These are phyloP conservation scores for Hypomecis punctinalis DNA, from an alignment of 2,888 invertebrate genomes.

Conservation along the genomic window DNA sequence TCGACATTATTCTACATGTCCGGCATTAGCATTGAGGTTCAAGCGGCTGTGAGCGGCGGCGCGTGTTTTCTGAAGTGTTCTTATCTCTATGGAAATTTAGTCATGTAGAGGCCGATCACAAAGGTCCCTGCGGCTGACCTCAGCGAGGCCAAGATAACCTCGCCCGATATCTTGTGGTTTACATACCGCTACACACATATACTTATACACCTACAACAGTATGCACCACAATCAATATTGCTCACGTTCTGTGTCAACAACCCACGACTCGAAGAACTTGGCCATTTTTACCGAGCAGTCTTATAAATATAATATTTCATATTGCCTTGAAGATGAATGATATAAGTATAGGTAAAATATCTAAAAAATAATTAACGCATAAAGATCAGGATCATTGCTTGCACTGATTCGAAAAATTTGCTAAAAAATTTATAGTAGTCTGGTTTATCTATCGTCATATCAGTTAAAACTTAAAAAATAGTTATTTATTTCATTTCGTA, in stretches of 20 bases:
- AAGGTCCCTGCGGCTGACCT: conserved; percentile 47
- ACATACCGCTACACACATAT: conserved; percentile 35
- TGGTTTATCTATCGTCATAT: too few species aligned
- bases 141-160: conserved; percentile 47
- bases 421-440: too few species aligned
- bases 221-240: conserved; percentile 36
- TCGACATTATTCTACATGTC: conserved; percentile 60
- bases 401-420: too few species aligned
- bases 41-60: conserved; percentile 35
- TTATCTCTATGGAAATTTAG: conserved; percentile 41
- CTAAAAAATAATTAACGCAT: too few species aligned
- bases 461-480: too few species aligned
- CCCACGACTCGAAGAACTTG: too few species aligned
- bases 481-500: too few species aligned
- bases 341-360: too few species aligned
- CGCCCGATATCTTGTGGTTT: conserved; percentile 50
- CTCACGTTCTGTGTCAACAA: conserved; percentile 35
- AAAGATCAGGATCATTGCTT: too few species aligned
- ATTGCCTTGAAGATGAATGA: too few species aligned
- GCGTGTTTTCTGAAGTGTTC: conserved; percentile 37
- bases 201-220: not conserved
- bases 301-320: too few species aligned
- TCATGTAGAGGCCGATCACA: conserved; percentile 43
- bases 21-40: conserved; percentile 68
- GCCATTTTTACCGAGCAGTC: too few species aligned